A percentile compares a stretch with the other conserved stretches of the same genome.
Evolutionary conservation across 2,888 invertebrate genomes (phyloP).

Genomic region (Rhagonycha fulva): DNA sequence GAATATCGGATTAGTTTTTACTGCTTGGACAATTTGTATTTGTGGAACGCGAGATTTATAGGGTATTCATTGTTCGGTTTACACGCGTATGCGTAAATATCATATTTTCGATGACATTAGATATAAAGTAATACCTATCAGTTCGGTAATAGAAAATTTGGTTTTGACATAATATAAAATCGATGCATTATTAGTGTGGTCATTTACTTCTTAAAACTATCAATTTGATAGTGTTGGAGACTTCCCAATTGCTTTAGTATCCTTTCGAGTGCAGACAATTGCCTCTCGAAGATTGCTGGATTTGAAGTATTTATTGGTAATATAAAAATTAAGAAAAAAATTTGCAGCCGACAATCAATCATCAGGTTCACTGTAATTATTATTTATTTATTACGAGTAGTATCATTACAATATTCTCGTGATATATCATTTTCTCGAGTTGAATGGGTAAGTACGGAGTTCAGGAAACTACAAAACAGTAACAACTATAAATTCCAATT

Average conservation of each 20-base stretch:
- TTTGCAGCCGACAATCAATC: not conserved
- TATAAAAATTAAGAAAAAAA: slow-evolving; percentile 6
- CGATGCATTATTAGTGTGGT: slow-evolving; percentile 9
- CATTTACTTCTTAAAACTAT: slow-evolving; percentile 13
- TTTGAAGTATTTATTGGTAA: slow-evolving; percentile 35
- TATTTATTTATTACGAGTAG: not conserved
- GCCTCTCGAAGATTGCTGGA: slow-evolving; percentile 32
- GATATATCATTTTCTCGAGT: not conserved
- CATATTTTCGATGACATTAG: slow-evolving; percentile 4
- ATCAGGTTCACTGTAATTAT: not conserved
- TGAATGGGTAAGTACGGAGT: not conserved
- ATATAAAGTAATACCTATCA: not conserved
- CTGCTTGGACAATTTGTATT: slow-evolving; percentile 33
- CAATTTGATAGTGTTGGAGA: not conserved
- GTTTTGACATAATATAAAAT: slow-evolving; percentile 6
- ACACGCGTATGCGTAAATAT: slow-evolving; percentile 26
- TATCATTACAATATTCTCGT: not conserved
- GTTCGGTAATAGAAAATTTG: not conserved
- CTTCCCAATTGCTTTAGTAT: slow-evolving; percentile 10
- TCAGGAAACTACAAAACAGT: not conserved
- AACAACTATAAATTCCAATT: not conserved
- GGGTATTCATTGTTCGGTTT: slow-evolving; percentile 22
- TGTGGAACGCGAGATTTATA: slow-evolving; percentile 22
- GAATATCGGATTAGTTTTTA: slow-evolving; percentile 43
- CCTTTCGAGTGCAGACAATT: slow-evolving; percentile 29